phyloP scores from a whole-genome alignment of 1,140 invertebrate genomes.

The Conus betulinus region DNA sequence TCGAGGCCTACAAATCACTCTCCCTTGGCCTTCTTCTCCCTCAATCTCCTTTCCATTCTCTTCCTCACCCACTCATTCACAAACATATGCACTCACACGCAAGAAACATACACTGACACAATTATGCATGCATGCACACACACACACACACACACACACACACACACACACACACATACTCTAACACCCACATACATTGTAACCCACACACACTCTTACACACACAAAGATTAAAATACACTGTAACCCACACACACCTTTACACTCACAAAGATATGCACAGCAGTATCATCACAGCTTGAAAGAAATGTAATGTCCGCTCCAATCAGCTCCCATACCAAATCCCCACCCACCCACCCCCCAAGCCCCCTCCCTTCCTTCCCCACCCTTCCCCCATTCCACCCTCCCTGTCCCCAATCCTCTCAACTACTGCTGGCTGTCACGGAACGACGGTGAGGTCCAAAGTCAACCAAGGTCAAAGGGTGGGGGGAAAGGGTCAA shows the following conservation, averaged over 20 bases:
- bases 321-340: no score
- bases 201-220: slow-evolving; percentile 18
- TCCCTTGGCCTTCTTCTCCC: no score
- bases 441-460: not conserved
- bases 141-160: slow-evolving; percentile 1
- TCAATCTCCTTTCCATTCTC: no score
- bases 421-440: not conserved
- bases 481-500: not conserved
- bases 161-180: slow-evolving; percentile 5
- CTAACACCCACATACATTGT: slow-evolving; percentile 21
- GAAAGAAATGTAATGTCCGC: not conserved
- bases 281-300: slow-evolving; percentile 16
- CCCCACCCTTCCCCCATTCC: not conserved
- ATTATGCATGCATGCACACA: not conserved
- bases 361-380: not conserved
- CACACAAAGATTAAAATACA: slow-evolving; percentile 60
- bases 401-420: not conserved
- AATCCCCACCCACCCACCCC: not conserved
- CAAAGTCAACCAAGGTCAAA: not conserved
- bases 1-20: no score
- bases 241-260: slow-evolving; percentile 68
- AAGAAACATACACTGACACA: not conserved
- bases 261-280: not conserved
- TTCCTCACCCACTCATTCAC: not conserved
- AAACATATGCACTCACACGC: not conserved